Percentiles rank a stretch among this genome's conserved stretches.
Conservation (phyloP, 1,140 invertebrate species). For the Sitophilus oryzae region DNA sequence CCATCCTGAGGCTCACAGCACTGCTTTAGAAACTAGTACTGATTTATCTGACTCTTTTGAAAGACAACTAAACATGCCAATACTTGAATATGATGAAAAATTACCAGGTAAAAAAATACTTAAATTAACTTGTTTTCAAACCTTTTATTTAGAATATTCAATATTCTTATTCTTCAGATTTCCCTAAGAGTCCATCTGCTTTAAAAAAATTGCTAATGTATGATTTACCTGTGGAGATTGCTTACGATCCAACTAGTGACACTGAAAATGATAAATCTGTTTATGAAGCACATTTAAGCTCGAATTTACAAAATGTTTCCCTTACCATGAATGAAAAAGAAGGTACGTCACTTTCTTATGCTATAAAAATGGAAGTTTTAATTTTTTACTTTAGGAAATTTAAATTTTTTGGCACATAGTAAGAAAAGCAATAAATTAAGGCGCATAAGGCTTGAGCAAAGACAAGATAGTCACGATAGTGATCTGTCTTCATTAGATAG, state of each 20-base stretch:
- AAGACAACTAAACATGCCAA: slow-evolving; percentile 29
- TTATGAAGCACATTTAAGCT: slow-evolving; percentile 43
- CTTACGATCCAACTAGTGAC: slow-evolving; percentile 34
- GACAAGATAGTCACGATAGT: slow-evolving; percentile 31
- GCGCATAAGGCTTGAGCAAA: slow-evolving; percentile 37
- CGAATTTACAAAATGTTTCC: slow-evolving; percentile 42
- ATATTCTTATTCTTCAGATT: slow-evolving; percentile 28
- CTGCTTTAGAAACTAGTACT: slow-evolving; percentile 21
- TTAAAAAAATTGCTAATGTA: slow-evolving; percentile 36
- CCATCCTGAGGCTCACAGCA: slow-evolving; percentile 34
- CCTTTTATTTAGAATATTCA: not conserved
- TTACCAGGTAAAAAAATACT: slow-evolving; percentile 30
- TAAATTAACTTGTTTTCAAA: not conserved
- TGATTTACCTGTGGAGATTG: slow-evolving; percentile 38
- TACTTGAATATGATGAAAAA: slow-evolving; percentile 32
- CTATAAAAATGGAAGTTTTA: too few species aligned
- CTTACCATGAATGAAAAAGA: slow-evolving; percentile 44
- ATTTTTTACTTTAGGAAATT: slow-evolving; percentile 33
- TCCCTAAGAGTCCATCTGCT: slow-evolving; percentile 39
- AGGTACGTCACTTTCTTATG: slow-evolving; percentile 25
- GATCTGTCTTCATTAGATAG: slow-evolving; percentile 41
- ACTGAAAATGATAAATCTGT: slow-evolving; percentile 43
- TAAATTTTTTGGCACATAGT: slow-evolving; percentile 42
- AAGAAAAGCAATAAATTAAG: slow-evolving; percentile 42
- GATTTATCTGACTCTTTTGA: slow-evolving; percentile 28